Evolutionary conservation across 2,888 invertebrate species (phyloP).

Genomic region (Lasioglossum malachurum): DNA sequence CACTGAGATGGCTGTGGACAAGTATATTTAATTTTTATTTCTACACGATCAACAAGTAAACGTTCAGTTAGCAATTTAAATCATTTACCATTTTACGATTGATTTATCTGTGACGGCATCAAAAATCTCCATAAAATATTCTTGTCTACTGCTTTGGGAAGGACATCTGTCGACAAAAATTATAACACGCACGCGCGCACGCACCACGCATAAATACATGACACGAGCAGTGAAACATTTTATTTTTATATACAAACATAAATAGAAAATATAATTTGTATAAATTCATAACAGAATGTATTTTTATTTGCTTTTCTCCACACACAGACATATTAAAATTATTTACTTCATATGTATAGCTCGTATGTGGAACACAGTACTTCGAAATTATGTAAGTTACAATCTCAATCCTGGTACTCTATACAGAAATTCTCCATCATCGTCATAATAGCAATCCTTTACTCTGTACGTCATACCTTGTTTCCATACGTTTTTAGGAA

Average conservation of each 20-base stretch:
- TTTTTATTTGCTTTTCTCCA: background rate
- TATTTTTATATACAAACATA: background rate
- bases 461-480: constrained; percentile 90
- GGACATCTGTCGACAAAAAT: constrained; percentile 58
- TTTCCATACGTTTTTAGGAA: constrained; percentile 89
- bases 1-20: background rate
- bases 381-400: background rate
- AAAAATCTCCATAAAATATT: constrained; percentile 67
- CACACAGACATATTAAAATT: too few species aligned
- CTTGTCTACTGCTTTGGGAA: constrained; percentile 12
- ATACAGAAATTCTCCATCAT: constrained; percentile 92
- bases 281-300: background rate
- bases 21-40: background rate
- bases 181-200: background rate
- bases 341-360: background rate
- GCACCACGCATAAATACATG: background rate
- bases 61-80: constrained; percentile 71
- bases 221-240: background rate
- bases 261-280: background rate
- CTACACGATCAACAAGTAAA: background rate
- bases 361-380: background rate
- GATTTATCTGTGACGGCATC: constrained; percentile 71
- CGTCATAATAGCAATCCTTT: constrained; percentile 92
- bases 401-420: constrained; percentile 86
- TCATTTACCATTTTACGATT: constrained; percentile 81